Evolutionary conservation across 1,140 invertebrate species (phyloP).

Genomic region (Eueides isabella): DNA sequence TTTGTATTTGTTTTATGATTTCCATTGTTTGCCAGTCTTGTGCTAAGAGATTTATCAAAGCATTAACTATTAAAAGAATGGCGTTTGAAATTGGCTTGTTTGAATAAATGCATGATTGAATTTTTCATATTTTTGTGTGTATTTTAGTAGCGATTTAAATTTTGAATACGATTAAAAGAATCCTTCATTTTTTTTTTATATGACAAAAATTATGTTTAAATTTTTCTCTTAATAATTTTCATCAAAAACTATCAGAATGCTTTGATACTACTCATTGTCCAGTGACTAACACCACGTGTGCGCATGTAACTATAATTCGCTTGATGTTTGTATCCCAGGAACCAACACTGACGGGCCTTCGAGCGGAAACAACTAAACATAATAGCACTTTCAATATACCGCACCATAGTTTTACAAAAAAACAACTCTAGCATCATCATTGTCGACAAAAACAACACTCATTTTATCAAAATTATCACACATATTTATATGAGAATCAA

Average conservation of each 20-base stretch:
- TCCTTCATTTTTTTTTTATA: no score
- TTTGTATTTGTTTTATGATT: conserved; percentile 39
- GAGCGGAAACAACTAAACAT: conserved; percentile 35
- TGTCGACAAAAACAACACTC: conserved; percentile 7
- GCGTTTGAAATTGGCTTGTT: conserved; percentile 16
- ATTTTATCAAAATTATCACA: conserved; percentile 11
- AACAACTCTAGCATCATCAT: conserved; percentile 20
- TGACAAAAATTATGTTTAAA: neutral
- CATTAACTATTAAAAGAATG: conserved; percentile 16
- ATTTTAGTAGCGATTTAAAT: neutral
- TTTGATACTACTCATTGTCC: conserved; percentile 44
- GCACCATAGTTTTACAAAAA: conserved; percentile 30
- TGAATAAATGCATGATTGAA: conserved; percentile 31
- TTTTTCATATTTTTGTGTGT: neutral
- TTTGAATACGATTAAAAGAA: neutral
- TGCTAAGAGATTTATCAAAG: conserved; percentile 39
- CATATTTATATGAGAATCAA: conserved; percentile 10
- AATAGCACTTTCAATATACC: conserved; percentile 25
- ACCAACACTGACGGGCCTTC: conserved; percentile 36
- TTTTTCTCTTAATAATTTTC: neutral
- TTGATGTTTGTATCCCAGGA: conserved; percentile 41
- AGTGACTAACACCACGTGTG: conserved; percentile 72
- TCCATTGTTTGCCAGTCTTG: conserved; percentile 29
- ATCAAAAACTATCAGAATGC: conserved; percentile 7
- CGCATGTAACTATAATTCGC: conserved; percentile 68